A percentile compares a stretch with the other conserved stretches of the same genome.
phyloP scores from a whole-genome alignment of 2,888 invertebrate species.

The Macropis europaea region DNA sequence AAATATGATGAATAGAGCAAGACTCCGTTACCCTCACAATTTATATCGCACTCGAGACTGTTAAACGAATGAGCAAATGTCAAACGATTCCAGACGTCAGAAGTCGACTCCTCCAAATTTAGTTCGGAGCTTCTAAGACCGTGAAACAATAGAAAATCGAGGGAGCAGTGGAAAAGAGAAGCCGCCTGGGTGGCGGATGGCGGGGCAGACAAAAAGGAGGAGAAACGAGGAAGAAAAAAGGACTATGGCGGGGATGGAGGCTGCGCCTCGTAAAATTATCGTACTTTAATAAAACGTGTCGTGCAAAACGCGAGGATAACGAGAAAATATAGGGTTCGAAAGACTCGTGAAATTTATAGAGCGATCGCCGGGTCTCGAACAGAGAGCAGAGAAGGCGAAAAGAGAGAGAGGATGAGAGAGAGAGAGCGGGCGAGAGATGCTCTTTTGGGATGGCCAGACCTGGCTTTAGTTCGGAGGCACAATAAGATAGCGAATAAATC shows the following conservation, averaged over 20 bases:
- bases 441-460: conserved; percentile 56
- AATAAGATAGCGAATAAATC: conserved; percentile 65
- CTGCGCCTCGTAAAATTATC: conserved; percentile 65
- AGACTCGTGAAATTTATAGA: conserved; percentile 68
- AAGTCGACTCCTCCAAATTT: too few relatives aligned
- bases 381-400: neutral
- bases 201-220: conserved; percentile 4
- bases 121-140: too few relatives aligned
- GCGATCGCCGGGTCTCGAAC: conserved; percentile 53
- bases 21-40: too few relatives aligned
- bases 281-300: conserved; percentile 69
- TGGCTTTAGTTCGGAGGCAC: conserved; percentile 56
- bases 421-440: conserved; percentile 26
- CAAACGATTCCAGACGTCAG: too few relatives aligned
- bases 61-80: too few relatives aligned
- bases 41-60: too few relatives aligned
- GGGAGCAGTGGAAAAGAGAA: conserved; percentile 35
- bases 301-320: conserved; percentile 69
- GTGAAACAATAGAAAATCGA: neutral
- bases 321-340: conserved; percentile 69
- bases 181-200: conserved; percentile 21
- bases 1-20: too few relatives aligned
- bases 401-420: neutral
- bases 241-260: conserved; percentile 30
- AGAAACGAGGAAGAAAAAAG: conserved; percentile 18